Base-by-base conservation (phyloP, 2,888 invertebrate genomes). In the Meiosimyza decipiens region DNA sequence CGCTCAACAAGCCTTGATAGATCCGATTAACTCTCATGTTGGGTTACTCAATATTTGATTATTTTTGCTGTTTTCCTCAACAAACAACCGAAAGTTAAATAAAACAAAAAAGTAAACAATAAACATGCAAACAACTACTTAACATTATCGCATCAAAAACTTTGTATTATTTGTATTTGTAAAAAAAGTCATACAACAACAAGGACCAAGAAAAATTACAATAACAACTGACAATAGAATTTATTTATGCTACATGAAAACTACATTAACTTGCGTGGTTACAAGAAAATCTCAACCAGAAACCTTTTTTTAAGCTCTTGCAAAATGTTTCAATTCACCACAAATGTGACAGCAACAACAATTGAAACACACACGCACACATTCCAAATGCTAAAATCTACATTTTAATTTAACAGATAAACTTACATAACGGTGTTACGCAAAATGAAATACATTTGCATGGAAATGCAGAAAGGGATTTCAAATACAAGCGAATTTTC, bases 331-430 rank as follows among this genome's bases (percentile, higher is more conserved):
- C 66, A 33, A 33, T 66, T 66, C 18, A 13, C 67, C 28, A 13
- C 28, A 33, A 63, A 47, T n/a, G 54, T 55, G 16, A 40, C 54
- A 40, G 33, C 54, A 18, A 54, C 12, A 40, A 15, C 52, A n/a
- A 54, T n/a, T 9, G 40, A 40, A 40, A 40, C 40, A 5, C 40
- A 40, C 40, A 40, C 40, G 40, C 40, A 40, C 9, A 66, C 33
- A 66, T 40, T 40, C 13, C 65, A 33, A n/a, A 52, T 52, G 49
- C 59, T 40, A 50, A 47, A 68, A 59, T 68, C 59, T 59, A 47
- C 57, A 68, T 68, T 68, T 68, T 59, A 68, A 68, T 68, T 50
- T 49, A 68, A 59, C 59, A 68, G 68, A 68, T 68, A 57, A 50
- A 33, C 49, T 52, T 66, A 66, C 66, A 54, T 52, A 55, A 55